These are phyloP conservation scores for Brachionus rotundiformis DNA, from an alignment of 1,140 invertebrate species.

Conservation along the genomic window DNA sequence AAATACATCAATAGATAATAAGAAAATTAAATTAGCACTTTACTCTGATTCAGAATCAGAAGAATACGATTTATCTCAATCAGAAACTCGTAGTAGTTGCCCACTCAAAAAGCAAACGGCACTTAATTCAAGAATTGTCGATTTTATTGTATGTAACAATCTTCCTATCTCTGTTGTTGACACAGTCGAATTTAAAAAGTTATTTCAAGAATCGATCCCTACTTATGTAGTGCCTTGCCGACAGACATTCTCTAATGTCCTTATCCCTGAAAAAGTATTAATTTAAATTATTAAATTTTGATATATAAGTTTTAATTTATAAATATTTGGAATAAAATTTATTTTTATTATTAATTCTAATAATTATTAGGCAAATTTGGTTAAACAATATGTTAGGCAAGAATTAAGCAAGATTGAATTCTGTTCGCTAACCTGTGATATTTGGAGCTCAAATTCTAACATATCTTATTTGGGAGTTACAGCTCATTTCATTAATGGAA, in stretches of 20 bases:
- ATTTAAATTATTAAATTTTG: neutral
- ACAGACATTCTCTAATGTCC: neutral
- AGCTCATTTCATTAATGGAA: neutral
- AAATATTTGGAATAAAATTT: too few species aligned
- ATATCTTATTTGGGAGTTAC: slow-evolving; percentile 13
- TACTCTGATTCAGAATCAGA: neutral
- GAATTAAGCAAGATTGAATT: slow-evolving; percentile 11
- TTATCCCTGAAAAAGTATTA: neutral
- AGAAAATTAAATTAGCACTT: slow-evolving; percentile 7
- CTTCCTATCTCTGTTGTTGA: neutral
- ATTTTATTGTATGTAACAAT: neutral
- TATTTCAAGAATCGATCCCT: neutral
- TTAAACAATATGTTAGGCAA: neutral
- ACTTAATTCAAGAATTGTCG: neutral
- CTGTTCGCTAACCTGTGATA: slow-evolving; percentile 9
- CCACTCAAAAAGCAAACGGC: neutral
- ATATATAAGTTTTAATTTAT: neutral
- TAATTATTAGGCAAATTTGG: neutral
- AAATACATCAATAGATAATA: neutral
- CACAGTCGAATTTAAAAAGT: neutral
- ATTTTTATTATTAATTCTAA: too few species aligned
- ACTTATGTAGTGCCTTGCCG: neutral
- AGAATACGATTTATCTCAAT: neutral
- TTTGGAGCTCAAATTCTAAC: slow-evolving; percentile 16
- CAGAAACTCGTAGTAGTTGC: neutral